Base-by-base conservation (phyloP, 2,113 vertebrate species). In the Ptilorrhoa leucosticta region DNA sequence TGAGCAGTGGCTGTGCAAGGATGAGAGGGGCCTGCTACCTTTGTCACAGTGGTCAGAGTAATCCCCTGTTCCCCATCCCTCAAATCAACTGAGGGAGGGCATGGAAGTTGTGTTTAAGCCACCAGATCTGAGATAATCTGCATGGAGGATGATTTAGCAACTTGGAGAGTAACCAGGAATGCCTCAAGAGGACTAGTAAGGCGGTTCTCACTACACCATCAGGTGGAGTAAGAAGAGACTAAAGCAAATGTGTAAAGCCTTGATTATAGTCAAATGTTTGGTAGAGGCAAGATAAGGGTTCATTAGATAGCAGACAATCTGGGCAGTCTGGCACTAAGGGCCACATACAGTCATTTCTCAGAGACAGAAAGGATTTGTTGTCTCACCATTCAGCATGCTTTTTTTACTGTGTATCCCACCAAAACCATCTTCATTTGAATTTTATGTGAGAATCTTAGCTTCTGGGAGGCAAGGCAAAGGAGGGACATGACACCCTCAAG, bases 51-150 rank as follows among this genome's bases (percentile, higher is more conserved):
- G 9, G 27, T 51, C 70, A 40, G 15, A 39, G 30, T 53, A 44
- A 53, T 3, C 31, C 13, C 10, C 30, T 16, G 14, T 10, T 13
- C 24, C 15, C 15, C 17, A n/a, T 31, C 20, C 31, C 20, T 19
- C 24, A 28, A 15, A 22, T 30, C n/a, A 61, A 0, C 7, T 0
- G 1, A 53, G 33, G 18, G 11, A 84, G 15, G 18, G 23, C 54
- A 56, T 1, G 0, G 50, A 35, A 83, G 11, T 5, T 33, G 3
- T 33, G 24, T 57, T 84, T 73, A 31, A 56, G 56, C 24, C 39
- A n/a, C 21, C 31, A 45, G 3, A 53, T 48, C 45, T 66, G 83
- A 53, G 15, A 65, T 31, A 20, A 47, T 82, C 69, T 60, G 21
- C 24, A 11, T 16, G 16, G 2, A 40, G 26, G 21, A 27, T 35